These are phyloP conservation scores for Apogon hyalosoma DNA, from an alignment of 2,797 vertebrate species.

Conservation along the genomic window DNA sequence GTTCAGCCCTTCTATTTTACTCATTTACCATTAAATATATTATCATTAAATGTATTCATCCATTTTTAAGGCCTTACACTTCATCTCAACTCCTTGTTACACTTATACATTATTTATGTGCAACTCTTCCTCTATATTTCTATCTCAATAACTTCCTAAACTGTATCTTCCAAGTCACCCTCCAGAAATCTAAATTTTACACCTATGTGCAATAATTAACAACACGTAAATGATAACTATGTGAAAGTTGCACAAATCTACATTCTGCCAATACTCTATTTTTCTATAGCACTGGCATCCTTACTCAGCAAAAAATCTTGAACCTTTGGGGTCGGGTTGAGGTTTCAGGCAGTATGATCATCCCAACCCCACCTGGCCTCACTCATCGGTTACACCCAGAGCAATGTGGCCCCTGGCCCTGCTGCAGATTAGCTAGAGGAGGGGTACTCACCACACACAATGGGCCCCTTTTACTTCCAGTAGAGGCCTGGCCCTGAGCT, in stretches of 20 bases:
- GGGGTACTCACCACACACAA: constrained; percentile 75
- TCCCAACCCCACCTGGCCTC: constrained; percentile 64
- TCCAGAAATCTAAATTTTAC: too few relatives aligned
- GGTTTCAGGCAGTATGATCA: constrained; percentile 56
- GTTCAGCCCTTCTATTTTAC: background rate
- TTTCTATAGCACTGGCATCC: constrained; percentile 12
- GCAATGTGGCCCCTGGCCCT: constrained; percentile 79
- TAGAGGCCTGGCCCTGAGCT: constrained; percentile 58
- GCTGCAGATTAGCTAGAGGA: constrained; percentile 68
- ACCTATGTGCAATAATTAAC: too few relatives aligned
- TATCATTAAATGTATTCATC: constrained; percentile 17
- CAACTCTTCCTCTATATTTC: too few relatives aligned
- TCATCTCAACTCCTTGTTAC: background rate
- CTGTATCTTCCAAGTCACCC: too few relatives aligned
- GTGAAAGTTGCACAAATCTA: background rate
- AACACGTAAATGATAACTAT: too few relatives aligned
- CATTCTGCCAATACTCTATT: constrained; percentile 1
- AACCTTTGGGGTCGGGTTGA: constrained; percentile 7
- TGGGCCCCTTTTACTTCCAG: constrained; percentile 69
- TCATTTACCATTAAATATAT: background rate
- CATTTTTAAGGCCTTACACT: background rate
- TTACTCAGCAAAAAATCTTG: constrained; percentile 49
- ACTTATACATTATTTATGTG: too few relatives aligned
- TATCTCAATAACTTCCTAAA: too few relatives aligned
- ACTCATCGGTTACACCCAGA: constrained; percentile 75